Conservation (phyloP, 2,113 vertebrate species). For the Chaetorhynchus papuensis region DNA sequence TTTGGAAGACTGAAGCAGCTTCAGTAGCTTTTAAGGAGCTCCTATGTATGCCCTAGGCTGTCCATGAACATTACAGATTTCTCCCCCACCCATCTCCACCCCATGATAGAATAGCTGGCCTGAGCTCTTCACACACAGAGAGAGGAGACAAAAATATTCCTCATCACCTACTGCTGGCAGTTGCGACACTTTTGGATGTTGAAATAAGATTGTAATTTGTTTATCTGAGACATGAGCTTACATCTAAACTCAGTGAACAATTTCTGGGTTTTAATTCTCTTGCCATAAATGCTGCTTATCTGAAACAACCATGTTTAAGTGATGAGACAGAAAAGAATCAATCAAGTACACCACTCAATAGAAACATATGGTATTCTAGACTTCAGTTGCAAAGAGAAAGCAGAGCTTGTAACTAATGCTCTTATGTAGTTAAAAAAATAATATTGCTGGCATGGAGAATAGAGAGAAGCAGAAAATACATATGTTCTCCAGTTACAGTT, state of each 20-base stretch:
- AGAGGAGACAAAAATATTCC: background rate
- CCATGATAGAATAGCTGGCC: background rate
- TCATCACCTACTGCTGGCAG: background rate
- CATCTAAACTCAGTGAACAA: background rate
- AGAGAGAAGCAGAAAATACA: background rate
- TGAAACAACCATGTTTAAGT: background rate
- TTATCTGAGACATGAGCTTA: background rate
- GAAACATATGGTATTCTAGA: background rate
- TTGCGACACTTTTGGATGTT: background rate
- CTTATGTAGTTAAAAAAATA: background rate
- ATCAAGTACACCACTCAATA: background rate
- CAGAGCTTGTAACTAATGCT: background rate
- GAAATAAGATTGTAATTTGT: background rate
- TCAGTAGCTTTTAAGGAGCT: background rate
- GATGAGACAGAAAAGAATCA: background rate
- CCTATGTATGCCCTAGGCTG: background rate
- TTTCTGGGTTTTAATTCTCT: background rate
- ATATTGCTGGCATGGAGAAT: background rate
- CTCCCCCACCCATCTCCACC: accelerated
- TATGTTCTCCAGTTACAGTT: background rate
- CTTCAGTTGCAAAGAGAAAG: background rate
- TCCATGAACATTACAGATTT: background rate
- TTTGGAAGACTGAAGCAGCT: background rate
- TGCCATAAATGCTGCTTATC: background rate
- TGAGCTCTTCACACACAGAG: background rate